These are phyloP conservation scores for Zingel zingel DNA, from an alignment of 2,113 vertebrate genomes.

Conservation along the genomic window DNA sequence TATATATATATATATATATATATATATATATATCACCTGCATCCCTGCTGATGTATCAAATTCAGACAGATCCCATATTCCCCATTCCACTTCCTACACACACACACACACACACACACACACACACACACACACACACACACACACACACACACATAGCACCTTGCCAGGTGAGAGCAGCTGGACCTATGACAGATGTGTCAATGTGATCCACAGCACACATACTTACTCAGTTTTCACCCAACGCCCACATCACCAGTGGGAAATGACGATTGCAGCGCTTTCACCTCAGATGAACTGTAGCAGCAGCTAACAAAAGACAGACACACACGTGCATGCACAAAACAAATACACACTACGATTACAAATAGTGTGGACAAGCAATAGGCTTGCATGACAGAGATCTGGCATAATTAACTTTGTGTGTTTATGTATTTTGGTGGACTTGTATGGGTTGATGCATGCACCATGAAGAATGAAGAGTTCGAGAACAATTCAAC, in stretches of 20 bases:
- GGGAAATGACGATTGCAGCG: constrained; percentile 12
- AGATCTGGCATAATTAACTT: constrained; percentile 3
- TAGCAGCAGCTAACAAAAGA: constrained; percentile 39
- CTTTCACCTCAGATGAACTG: constrained; percentile 65
- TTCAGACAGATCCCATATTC: constrained; percentile 11
- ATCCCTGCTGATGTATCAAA: constrained; percentile 19
- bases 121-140: constrained; percentile 4
- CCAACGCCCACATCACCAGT: constrained; percentile 20
- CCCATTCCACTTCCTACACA: neutral
- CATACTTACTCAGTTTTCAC: constrained; percentile 48
- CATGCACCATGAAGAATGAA: neutral
- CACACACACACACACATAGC: neutral
- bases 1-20: no score
- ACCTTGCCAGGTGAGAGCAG: constrained; percentile 48
- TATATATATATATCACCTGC: neutral
- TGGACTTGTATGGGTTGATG: neutral
- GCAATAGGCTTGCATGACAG: constrained; percentile 7
- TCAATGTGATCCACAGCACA: constrained; percentile 38
- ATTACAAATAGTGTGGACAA: constrained; percentile 31
- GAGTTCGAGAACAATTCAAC: constrained; percentile 22
- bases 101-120: constrained; percentile 1
- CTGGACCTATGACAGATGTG: constrained; percentile 61
- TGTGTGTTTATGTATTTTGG: constrained; percentile 14
- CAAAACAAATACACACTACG: constrained; percentile 35
- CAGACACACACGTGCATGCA: neutral